Percentiles rank a stretch among this genome's conserved stretches.
Evolutionary conservation across 2,797 vertebrate species (phyloP).

Genomic region (Peromyscus attwateri): DNA sequence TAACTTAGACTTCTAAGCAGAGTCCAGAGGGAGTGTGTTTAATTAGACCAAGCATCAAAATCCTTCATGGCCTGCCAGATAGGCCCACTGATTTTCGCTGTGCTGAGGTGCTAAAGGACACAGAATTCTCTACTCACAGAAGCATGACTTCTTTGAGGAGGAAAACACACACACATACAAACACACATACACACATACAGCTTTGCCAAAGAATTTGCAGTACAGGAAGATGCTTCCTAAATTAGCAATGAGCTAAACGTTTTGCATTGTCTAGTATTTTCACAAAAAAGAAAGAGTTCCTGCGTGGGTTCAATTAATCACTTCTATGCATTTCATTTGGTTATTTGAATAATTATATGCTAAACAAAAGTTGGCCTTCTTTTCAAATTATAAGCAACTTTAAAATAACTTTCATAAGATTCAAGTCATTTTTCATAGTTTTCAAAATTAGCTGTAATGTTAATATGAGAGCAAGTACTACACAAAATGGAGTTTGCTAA

Average conservation of each 20-base stretch:
- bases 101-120: not conserved
- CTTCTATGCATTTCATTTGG: not conserved
- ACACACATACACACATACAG: not conserved
- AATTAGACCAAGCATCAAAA: constrained; percentile 68
- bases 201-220: constrained; percentile 30
- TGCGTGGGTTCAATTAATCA: constrained; percentile 34
- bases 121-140: constrained; percentile 35
- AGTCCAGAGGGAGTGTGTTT: constrained; percentile 34
- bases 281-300: constrained; percentile 35
- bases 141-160: constrained; percentile 19
- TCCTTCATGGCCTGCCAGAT: constrained; percentile 59
- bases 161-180: too few species aligned
- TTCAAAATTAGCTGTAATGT: constrained; percentile 45
- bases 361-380: constrained; percentile 16
- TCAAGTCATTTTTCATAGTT: constrained; percentile 55
- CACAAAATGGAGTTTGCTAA: not conserved
- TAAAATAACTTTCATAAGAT: constrained; percentile 47
- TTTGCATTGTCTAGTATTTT: constrained; percentile 47
- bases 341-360: constrained; percentile 54
- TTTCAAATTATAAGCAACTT: constrained; percentile 52
- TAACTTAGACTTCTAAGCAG: constrained; percentile 55
- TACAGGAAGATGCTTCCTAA: constrained; percentile 31
- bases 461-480: not conserved
- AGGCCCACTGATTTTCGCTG: constrained; percentile 36
- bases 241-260: not conserved